Conservation (phyloP, 2,888 invertebrate genomes). For the Nephrotoma appendiculata region DNA sequence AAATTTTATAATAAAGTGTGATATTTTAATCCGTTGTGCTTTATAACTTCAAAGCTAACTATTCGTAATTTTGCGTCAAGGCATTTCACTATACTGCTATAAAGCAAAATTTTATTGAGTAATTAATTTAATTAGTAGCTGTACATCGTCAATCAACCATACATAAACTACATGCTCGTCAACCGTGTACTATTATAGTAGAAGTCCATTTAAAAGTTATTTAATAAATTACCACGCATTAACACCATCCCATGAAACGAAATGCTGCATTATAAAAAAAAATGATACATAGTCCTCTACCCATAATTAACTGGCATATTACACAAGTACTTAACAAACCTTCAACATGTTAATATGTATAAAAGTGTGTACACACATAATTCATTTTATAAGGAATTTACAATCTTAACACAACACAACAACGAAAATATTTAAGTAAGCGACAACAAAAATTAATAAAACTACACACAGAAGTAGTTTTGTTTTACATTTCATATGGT, state of each 20-base stretch:
- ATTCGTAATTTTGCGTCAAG: too few relatives aligned
- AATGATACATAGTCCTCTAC: background rate
- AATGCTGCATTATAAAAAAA: background rate
- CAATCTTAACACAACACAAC: background rate
- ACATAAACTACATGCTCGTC: too few relatives aligned
- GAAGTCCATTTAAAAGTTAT: background rate
- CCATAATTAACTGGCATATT: background rate
- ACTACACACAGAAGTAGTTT: background rate
- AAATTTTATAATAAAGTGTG: too few relatives aligned
- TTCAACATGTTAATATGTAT: background rate
- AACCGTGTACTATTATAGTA: background rate
- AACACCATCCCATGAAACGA: background rate
- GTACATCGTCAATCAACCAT: too few relatives aligned
- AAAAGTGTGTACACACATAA: background rate
- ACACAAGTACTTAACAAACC: background rate
- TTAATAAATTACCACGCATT: background rate
- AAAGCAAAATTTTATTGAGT: too few relatives aligned
- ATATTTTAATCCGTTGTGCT: too few relatives aligned
- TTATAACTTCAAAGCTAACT: too few relatives aligned
- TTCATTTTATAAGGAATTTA: background rate
- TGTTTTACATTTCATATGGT: background rate
- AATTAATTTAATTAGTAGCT: too few relatives aligned
- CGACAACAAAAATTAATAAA: background rate
- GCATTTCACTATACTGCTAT: too few relatives aligned
- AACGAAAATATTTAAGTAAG: background rate